Evolutionary conservation across 2,888 invertebrate species (phyloP).

Genomic region (Apamea sordens): DNA sequence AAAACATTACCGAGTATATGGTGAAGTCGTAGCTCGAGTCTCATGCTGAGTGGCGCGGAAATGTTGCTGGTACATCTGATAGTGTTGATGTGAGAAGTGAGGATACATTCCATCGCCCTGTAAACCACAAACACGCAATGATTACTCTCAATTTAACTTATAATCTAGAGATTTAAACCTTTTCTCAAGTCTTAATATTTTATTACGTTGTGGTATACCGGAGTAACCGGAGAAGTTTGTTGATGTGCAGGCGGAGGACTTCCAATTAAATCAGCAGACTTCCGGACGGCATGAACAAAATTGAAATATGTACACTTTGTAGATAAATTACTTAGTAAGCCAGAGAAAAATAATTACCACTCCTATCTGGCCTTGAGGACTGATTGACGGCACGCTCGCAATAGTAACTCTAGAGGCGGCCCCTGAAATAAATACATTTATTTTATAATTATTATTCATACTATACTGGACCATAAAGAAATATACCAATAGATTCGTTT

Average conservation of each 20-base stretch:
- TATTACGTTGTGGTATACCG: slow-evolving; percentile 90
- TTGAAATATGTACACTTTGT: slow-evolving; percentile 63
- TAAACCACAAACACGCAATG: slow-evolving; percentile 61
- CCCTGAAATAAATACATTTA: slow-evolving; percentile 73
- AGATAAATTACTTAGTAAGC: slow-evolving; percentile 35
- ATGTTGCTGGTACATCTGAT: slow-evolving; percentile 89
- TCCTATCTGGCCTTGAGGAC: slow-evolving; percentile 90
- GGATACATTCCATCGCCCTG: slow-evolving; percentile 89
- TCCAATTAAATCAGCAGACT: slow-evolving; percentile 92
- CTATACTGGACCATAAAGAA: background rate
- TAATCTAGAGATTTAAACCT: background rate
- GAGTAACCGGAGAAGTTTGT: slow-evolving; percentile 93
- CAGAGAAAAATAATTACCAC: slow-evolving; percentile 91
- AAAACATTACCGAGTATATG: slow-evolving; percentile 81
- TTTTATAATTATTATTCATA: background rate
- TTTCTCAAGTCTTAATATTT: slow-evolving; percentile 58
- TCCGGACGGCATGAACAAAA: slow-evolving; percentile 86
- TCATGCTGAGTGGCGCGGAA: slow-evolving; percentile 88
- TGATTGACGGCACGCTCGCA: slow-evolving; percentile 91
- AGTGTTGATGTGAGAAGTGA: slow-evolving; percentile 89
- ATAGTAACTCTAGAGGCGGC: slow-evolving; percentile 88
- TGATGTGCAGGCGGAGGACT: slow-evolving; percentile 97
- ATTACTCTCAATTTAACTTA: slow-evolving; percentile 12
- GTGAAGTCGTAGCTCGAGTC: slow-evolving; percentile 83
- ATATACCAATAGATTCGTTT: background rate